Conservation (phyloP, 2,113 vertebrate species). For the Mandrillus leucophaeus region DNA sequence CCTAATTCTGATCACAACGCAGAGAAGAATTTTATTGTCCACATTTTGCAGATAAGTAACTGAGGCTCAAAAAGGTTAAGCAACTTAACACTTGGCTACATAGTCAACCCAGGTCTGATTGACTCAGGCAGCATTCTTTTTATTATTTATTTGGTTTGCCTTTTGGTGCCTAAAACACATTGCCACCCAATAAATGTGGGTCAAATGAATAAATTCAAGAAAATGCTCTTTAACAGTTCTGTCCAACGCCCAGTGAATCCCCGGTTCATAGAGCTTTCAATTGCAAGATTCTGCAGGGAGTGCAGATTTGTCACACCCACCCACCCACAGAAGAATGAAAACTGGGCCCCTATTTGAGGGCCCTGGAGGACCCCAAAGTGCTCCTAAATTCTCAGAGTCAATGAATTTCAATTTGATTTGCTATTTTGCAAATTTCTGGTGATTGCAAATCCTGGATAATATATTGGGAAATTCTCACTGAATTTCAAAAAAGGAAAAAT, state of each 20-base stretch:
- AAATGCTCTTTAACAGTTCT: neutral
- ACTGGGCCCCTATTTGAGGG: neutral
- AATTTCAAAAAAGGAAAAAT: neutral
- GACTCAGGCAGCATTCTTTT: neutral
- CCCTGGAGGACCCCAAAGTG: neutral
- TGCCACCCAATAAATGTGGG: neutral
- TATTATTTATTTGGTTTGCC: slow-evolving; percentile 11
- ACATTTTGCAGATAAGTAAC: neutral
- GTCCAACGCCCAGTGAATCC: neutral
- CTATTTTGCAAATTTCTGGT: neutral
- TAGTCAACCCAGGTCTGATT: neutral
- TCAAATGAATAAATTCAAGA: neutral
- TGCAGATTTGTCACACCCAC: neutral
- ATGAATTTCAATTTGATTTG: neutral
- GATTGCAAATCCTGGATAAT: neutral
- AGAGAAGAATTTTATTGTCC: neutral
- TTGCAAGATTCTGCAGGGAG: neutral
- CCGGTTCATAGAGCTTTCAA: neutral
- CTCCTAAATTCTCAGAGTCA: slow-evolving; percentile 1
- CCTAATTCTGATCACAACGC: neutral
- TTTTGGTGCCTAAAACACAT: neutral
- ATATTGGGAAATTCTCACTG: neutral
- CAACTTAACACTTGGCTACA: neutral
- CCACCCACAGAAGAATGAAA: neutral
- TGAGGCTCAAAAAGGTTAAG: neutral